phyloP scores from a whole-genome alignment of 2,113 vertebrate species.

The Apeltes quadracus region DNA sequence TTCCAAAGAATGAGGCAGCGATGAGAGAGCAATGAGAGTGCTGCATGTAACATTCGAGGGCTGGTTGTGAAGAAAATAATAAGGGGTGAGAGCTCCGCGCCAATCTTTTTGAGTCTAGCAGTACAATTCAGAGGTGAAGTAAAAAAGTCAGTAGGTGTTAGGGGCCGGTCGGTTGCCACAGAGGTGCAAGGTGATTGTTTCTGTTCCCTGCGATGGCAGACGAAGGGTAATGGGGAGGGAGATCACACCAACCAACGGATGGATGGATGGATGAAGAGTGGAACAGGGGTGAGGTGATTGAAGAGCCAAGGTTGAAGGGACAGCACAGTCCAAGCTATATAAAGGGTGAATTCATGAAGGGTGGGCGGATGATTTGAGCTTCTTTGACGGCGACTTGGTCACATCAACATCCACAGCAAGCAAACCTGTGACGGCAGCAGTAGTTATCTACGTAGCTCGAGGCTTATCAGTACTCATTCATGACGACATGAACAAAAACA shows the following conservation, averaged over 20 bases:
- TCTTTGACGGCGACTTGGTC: neutral
- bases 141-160: slow-evolving; percentile 58
- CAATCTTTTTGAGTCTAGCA: slow-evolving; percentile 25
- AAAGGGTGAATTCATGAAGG: slow-evolving; percentile 31
- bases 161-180: slow-evolving; percentile 37
- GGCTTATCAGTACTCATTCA: slow-evolving; percentile 6
- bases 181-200: slow-evolving; percentile 55
- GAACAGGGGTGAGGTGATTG: slow-evolving; percentile 42
- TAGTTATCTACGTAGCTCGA: neutral
- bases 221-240: slow-evolving; percentile 26
- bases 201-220: slow-evolving; percentile 33
- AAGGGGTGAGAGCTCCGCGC: slow-evolving; percentile 49
- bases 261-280: slow-evolving; percentile 27
- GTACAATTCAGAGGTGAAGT: slow-evolving; percentile 49
- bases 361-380: slow-evolving; percentile 38
- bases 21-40: slow-evolving; percentile 35
- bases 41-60: slow-evolving; percentile 62
- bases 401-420: slow-evolving; percentile 13
- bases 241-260: slow-evolving; percentile 39
- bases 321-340: slow-evolving; percentile 41
- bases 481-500: no score
- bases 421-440: slow-evolving; percentile 21
- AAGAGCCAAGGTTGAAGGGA: slow-evolving; percentile 57
- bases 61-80: slow-evolving; percentile 57
- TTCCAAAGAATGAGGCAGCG: slow-evolving; percentile 22